phyloP scores from a whole-genome alignment of 1,140 invertebrate species.

The Neodiprion pinetum region DNA sequence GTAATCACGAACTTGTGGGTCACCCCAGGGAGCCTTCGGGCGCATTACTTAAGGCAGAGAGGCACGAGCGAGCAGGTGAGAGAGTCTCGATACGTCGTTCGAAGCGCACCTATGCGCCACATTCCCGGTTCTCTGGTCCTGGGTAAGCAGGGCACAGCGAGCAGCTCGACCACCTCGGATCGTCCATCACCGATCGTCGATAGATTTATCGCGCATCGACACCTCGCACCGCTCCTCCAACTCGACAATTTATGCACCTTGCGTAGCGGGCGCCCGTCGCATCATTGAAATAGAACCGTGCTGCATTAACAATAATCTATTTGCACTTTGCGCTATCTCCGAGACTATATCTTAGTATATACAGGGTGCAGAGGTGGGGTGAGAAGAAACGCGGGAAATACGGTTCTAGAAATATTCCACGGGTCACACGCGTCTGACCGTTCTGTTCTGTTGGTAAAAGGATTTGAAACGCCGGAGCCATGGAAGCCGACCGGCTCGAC shows the following conservation, averaged over 20 bases:
- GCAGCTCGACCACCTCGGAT: neutral
- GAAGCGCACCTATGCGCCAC: neutral
- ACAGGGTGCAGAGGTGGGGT: neutral
- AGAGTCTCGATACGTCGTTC: neutral
- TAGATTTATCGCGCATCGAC: slow-evolving; percentile 1
- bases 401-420: no score
- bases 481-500: neutral
- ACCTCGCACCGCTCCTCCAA: neutral
- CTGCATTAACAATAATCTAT: neutral
- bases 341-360: no score
- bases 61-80: neutral
- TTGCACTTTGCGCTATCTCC: no score
- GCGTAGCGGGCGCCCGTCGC: neutral
- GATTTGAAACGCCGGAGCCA: neutral
- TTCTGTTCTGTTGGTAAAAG: no score
- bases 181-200: neutral
- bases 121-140: neutral
- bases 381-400: no score
- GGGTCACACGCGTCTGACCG: no score
- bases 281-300: neutral
- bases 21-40: neutral
- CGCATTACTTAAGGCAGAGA: no score
- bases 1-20: neutral
- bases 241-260: neutral
- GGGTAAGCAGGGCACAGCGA: neutral